Conservation (phyloP, 1,140 invertebrate species). For the Rhynchophorus ferrugineus region DNA sequence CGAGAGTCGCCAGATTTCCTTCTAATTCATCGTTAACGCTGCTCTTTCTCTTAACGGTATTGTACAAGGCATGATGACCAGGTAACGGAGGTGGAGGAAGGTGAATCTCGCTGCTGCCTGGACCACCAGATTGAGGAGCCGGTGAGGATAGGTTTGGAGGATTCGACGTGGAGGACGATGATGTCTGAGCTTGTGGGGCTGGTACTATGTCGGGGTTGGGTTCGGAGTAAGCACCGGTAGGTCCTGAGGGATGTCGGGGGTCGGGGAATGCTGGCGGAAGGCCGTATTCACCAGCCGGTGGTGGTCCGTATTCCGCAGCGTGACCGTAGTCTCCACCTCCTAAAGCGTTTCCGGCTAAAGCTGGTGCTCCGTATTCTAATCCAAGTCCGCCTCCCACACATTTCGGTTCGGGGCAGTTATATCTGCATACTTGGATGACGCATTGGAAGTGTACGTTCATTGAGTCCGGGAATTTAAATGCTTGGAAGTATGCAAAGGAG, state of each 20-base stretch:
- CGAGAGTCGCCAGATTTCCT: conserved; percentile 70
- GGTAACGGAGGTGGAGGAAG: conserved; percentile 73
- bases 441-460: conserved; percentile 98
- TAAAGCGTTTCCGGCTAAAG: conserved; percentile 50
- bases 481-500: conserved; percentile 92
- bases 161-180: conserved; percentile 58
- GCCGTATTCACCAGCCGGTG: conserved; percentile 59
- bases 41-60: conserved; percentile 75
- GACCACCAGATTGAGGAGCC: conserved; percentile 44
- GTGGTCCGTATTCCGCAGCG: conserved; percentile 62
- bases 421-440: conserved; percentile 89
- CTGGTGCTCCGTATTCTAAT: conserved; percentile 58
- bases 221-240: conserved; percentile 72
- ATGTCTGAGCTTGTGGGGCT: conserved; percentile 66
- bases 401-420: conserved; percentile 87
- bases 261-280: conserved; percentile 72
- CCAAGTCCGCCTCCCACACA: conserved; percentile 61
- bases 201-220: conserved; percentile 71
- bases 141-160: conserved; percentile 56
- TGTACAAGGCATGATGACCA: conserved; percentile 64
- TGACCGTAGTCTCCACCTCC: conserved; percentile 58
- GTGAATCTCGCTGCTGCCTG: conserved; percentile 53
- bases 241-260: conserved; percentile 72
- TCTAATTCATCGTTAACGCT: conserved; percentile 61
- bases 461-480: conserved; percentile 93